Evolutionary conservation across 2,888 invertebrate species (phyloP), one percentile per base, ranked within the genome.

Genomic region (Drosophila nr. fundita): DNA sequence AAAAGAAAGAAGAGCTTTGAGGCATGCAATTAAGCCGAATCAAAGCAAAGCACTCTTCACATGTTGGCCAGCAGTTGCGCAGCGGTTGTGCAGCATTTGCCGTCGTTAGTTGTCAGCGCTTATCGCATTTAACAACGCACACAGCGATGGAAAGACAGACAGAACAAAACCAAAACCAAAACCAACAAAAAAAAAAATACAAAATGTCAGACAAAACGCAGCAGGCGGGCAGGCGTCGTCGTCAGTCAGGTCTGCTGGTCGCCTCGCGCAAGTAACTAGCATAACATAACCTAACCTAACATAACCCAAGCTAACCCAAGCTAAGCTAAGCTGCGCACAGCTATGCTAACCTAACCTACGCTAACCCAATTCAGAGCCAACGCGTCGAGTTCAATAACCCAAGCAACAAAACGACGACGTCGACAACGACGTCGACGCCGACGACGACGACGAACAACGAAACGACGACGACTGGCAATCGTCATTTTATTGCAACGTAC

Each of bases 351-450:
- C 83, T 90, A 87, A 89, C 85, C 87, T 89, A 89, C 87, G 87
- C 82, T 87, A 87, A 87, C 87, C 87, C 85, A 87, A 87, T 90
- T 87, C 89, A 70, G 68, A 73, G 77, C 81, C 82, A 81, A 74
- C 77, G 62, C 85, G 59, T 49, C 32, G 87, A 66, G 85, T 85
- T 85, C 85, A 85, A 86, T 83, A 89, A 85, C 88, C 78, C 90
- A 64, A 66, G 65, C 64, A 58, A 30, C 59, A 34, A 45, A 60
- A 30, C 60, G 54, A 38, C 52, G 27, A 49, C 34, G 55, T 15
- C 49, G 8, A 54, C 7, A 42, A 15, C 32, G 50, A 48, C 21
- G 38, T 0, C 50, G 34, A 40, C 64, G 55, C 24, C 54, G 49
- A 48, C 18, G 32, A 3, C 49, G 42, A 49, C 54, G 50, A 52